Evolutionary conservation across 2,888 invertebrate genomes (phyloP).

Genomic region (Gymnocheta viridis): DNA sequence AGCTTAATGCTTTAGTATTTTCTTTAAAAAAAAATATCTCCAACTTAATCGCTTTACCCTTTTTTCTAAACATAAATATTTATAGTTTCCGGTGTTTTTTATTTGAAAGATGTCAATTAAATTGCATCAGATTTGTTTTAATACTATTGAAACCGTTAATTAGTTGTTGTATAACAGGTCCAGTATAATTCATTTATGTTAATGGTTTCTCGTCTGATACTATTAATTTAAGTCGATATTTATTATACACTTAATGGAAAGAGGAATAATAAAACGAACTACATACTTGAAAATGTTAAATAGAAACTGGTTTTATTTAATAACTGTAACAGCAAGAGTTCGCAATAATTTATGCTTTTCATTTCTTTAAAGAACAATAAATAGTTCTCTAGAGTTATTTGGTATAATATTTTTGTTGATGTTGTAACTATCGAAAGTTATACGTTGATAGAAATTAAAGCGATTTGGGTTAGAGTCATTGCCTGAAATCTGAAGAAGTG

Average conservation of each 20-base stretch:
- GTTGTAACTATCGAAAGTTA: too few relatives aligned
- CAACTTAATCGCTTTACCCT: too few relatives aligned
- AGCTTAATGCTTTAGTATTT: too few relatives aligned
- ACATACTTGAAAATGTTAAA: neutral
- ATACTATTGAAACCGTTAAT: neutral
- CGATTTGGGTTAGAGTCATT: too few relatives aligned
- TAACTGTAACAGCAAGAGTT: neutral
- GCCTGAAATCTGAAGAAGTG: too few relatives aligned
- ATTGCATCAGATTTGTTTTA: slow-evolving; percentile 1
- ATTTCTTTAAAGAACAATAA: too few relatives aligned
- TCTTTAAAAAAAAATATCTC: too few relatives aligned
- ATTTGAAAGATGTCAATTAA: neutral
- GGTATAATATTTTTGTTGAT: too few relatives aligned
- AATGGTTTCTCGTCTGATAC: neutral
- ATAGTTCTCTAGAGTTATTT: too few relatives aligned
- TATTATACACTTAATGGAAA: neutral
- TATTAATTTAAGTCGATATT: neutral
- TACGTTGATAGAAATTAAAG: too few relatives aligned
- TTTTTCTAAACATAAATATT: neutral
- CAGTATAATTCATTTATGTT: neutral
- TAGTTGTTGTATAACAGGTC: neutral
- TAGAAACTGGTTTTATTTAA: neutral
- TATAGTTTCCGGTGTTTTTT: neutral
- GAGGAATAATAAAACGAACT: neutral
- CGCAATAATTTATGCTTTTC: too few relatives aligned